Conservation (phyloP, 2,888 invertebrate genomes). For the Muschampia plurimacula region DNA sequence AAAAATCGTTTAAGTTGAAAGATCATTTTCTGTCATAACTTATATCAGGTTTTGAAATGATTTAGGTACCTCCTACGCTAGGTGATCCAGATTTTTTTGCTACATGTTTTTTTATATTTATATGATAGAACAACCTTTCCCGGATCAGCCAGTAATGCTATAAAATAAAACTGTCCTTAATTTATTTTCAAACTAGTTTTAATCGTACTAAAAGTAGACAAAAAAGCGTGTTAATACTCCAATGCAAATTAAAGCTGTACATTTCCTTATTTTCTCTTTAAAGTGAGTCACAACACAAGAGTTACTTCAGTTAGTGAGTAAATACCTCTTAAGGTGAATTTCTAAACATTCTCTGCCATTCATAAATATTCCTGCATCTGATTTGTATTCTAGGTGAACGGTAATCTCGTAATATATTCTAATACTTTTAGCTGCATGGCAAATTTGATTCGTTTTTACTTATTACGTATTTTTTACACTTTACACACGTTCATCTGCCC, state of each 20-base stretch:
- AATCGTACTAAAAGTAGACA: not conserved
- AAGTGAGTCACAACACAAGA: constrained; percentile 16
- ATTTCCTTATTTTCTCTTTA: constrained; percentile 25
- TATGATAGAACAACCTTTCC: too few relatives aligned
- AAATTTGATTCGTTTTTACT: constrained; percentile 20
- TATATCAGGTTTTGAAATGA: too few relatives aligned
- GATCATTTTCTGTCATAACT: too few relatives aligned
- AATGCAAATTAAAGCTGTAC: not conserved
- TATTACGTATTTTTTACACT: too few relatives aligned
- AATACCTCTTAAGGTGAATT: constrained; percentile 33
- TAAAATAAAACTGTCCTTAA: too few relatives aligned
- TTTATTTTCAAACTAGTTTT: not conserved
- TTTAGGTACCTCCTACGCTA: too few relatives aligned
- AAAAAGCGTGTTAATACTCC: not conserved
- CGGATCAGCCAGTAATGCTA: too few relatives aligned
- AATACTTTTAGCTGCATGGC: constrained; percentile 32
- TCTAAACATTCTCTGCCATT: constrained; percentile 31
- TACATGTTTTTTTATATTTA: too few relatives aligned
- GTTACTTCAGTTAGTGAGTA: constrained; percentile 18
- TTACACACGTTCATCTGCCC: too few relatives aligned
- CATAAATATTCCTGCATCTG: constrained; percentile 34
- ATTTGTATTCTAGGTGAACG: constrained; percentile 35
- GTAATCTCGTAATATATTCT: constrained; percentile 31
- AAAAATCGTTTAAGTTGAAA: too few relatives aligned
- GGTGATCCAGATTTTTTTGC: too few relatives aligned